Evolutionary conservation across 2,113 vertebrate genomes (phyloP).

Genomic region (Scomber scombrus): DNA sequence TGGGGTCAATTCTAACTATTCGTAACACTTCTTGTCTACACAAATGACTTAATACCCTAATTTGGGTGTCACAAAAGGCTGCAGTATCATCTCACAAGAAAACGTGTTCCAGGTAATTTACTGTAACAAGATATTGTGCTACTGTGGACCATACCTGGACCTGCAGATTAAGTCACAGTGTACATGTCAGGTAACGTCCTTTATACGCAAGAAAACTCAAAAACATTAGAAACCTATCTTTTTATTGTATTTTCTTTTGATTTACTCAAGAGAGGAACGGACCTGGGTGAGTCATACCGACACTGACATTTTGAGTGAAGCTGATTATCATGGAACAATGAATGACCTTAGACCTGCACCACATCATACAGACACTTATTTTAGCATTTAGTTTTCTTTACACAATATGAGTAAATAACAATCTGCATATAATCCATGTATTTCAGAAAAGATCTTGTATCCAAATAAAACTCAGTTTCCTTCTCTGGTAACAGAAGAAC

Average conservation of each 20-base stretch:
- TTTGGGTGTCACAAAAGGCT: constrained; percentile 23
- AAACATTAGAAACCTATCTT: background rate
- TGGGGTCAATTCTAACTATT: constrained; percentile 12
- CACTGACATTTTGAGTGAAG: background rate
- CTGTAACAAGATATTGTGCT: constrained; percentile 31
- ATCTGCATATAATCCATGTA: background rate
- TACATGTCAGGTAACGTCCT: background rate
- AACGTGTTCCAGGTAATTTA: constrained; percentile 32
- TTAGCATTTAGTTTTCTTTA: background rate
- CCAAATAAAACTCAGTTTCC: constrained; percentile 27
- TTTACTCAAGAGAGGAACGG: background rate
- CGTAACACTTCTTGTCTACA: constrained; percentile 3
- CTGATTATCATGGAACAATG: background rate
- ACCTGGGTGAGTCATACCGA: background rate
- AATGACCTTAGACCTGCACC: background rate
- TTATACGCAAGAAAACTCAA: background rate
- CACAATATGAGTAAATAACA: background rate
- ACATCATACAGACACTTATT: background rate
- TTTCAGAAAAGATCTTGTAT: background rate
- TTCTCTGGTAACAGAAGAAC: constrained; percentile 63
- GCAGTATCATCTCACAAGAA: constrained; percentile 15
- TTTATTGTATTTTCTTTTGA: background rate
- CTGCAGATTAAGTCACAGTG: constrained; percentile 25
- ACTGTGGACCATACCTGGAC: constrained; percentile 16
- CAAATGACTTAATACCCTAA: constrained; percentile 10